Percentiles rank a stretch among this genome's conserved stretches.
These are phyloP conservation scores for Oegoconia quadripuncta DNA, from an alignment of 2,888 invertebrate species.

Conservation along the genomic window DNA sequence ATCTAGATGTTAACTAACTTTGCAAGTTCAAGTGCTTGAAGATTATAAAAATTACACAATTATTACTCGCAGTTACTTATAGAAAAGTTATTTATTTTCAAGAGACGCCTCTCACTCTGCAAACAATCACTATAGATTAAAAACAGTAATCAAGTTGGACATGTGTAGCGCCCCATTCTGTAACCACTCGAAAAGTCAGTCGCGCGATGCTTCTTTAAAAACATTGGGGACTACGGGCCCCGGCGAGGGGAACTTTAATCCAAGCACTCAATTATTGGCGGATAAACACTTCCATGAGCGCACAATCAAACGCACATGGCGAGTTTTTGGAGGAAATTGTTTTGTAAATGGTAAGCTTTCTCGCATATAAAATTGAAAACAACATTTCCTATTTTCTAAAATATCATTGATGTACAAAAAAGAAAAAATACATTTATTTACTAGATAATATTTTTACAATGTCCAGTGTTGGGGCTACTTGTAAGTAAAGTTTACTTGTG, in stretches of 20 bases:
- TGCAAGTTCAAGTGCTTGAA: no score
- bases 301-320: constrained; percentile 31
- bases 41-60: no score
- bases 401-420: neutral
- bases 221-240: constrained; percentile 37
- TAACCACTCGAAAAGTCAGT: constrained; percentile 49
- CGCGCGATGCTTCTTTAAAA: constrained; percentile 52
- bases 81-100: no score
- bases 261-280: constrained; percentile 45
- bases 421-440: neutral
- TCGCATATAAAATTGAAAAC: no score
- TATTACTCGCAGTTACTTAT: no score
- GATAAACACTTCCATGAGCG: constrained; percentile 52
- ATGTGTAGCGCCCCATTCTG: constrained; percentile 39
- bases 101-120: constrained; percentile 1
- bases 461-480: no score
- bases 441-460: neutral
- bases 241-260: constrained; percentile 1
- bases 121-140: constrained; percentile 22
- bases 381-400: no score
- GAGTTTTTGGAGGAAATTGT: neutral
- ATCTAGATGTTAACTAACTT: no score
- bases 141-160: constrained; percentile 43
- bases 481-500: no score
- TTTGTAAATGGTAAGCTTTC: neutral